Percentiles rank a stretch among this genome's conserved stretches.
Evolutionary conservation across 2,113 vertebrate species (phyloP).

Genomic region (Numida meleagris): DNA sequence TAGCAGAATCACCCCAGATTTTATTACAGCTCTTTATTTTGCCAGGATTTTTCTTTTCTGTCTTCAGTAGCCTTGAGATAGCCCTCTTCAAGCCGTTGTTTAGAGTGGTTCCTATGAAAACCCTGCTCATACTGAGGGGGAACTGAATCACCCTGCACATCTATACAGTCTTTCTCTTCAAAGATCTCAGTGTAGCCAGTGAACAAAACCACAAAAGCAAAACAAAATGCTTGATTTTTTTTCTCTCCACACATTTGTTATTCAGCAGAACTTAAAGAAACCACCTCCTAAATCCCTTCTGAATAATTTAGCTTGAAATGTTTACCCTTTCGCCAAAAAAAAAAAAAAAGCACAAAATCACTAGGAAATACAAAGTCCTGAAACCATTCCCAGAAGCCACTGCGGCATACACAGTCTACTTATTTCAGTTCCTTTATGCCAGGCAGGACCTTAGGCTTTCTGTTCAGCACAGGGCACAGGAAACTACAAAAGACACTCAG

Average conservation of each 20-base stretch:
- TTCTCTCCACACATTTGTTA: constrained; percentile 58
- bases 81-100: background rate
- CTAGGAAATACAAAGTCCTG: constrained; percentile 58
- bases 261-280: constrained; percentile 62
- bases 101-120: constrained; percentile 11
- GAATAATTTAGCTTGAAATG: constrained; percentile 75
- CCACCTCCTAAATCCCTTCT: constrained; percentile 67
- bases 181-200: constrained; percentile 51
- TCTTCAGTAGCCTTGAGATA: background rate
- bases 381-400: constrained; percentile 62
- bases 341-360: constrained; percentile 36
- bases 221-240: constrained; percentile 51
- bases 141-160: constrained; percentile 10
- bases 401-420: constrained; percentile 8
- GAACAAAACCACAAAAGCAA: constrained; percentile 46
- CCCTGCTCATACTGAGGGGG: background rate
- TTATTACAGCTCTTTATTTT: background rate
- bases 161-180: constrained; percentile 35
- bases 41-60: background rate
- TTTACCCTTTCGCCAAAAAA: constrained; percentile 62
- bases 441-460: constrained; percentile 37
- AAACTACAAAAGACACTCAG: constrained; percentile 40
- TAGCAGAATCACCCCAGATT: background rate
- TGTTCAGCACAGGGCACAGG: constrained; percentile 28
- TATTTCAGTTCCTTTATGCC: constrained; percentile 53